Evolutionary conservation across 2,888 invertebrate species (phyloP).

Genomic region (Nebria brevicollis): DNA sequence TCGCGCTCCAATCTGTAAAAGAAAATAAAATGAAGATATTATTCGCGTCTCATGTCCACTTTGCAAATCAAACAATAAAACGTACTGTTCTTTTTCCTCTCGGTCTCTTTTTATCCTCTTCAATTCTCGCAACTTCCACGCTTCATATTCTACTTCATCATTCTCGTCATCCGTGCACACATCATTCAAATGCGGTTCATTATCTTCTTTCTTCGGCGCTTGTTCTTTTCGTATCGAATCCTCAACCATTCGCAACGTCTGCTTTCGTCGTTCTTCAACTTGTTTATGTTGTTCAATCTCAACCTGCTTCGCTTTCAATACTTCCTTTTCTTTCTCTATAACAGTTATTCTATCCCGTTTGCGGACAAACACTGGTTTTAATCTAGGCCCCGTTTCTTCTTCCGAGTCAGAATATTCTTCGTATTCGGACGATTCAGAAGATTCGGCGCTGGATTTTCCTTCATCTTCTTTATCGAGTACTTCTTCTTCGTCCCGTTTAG

Average conservation of each 20-base stretch:
- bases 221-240: conserved; percentile 88
- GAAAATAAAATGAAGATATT: not conserved
- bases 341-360: conserved; percentile 95
- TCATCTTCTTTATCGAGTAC: conserved; percentile 80
- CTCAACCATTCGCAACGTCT: conserved; percentile 90
- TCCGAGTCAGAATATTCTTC: conserved; percentile 90
- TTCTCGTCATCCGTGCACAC: conserved; percentile 95
- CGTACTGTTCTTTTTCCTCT: conserved; percentile 92
- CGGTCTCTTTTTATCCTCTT: conserved; percentile 96
- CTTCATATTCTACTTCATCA: conserved; percentile 95
- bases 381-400: conserved; percentile 89
- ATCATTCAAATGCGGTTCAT: conserved; percentile 82
- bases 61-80: conserved; percentile 51
- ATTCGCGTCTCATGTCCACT: not conserved
- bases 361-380: conserved; percentile 94
- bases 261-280: conserved; percentile 87
- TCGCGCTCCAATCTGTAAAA: conserved; percentile 82
- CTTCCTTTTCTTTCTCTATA: conserved; percentile 92
- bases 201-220: conserved; percentile 72
- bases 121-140: conserved; percentile 97
- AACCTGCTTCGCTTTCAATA: conserved; percentile 82
- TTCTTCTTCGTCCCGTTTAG: conserved; percentile 79
- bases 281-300: conserved; percentile 85
- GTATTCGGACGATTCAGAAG: conserved; percentile 81
- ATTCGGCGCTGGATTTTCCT: conserved; percentile 73